phyloP scores from a whole-genome alignment of 2,797 vertebrate species.

The Taeniopygia guttata region DNA sequence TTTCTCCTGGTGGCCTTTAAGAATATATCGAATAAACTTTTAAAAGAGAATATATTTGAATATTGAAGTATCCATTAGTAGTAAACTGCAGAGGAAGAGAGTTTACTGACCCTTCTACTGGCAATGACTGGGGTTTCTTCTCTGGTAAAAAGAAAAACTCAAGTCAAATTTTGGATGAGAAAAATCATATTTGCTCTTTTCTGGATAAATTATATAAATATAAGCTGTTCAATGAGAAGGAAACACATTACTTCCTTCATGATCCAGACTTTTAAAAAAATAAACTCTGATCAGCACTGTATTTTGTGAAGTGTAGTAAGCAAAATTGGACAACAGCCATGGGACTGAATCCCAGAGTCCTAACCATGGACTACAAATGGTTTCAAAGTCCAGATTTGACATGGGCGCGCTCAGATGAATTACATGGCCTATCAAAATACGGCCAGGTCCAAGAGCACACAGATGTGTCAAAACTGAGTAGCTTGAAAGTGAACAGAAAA shows the following conservation, averaged over 20 bases:
- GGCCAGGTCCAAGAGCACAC: not conserved
- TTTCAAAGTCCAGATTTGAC: not conserved
- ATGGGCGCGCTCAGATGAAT: not conserved
- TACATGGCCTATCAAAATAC: not conserved
- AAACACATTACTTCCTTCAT: not conserved
- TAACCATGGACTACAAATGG: not conserved
- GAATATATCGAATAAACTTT: not conserved
- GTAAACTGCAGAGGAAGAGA: not conserved
- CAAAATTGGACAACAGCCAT: fast-evolving
- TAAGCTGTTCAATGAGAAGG: not conserved
- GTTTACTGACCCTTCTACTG: not conserved
- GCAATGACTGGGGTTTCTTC: not conserved
- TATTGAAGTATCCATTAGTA: not conserved
- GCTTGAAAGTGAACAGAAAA: not conserved
- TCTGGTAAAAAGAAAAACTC: not conserved
- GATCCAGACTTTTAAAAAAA: not conserved
- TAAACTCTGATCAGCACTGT: not conserved
- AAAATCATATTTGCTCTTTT: not conserved
- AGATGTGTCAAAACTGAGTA: not conserved
- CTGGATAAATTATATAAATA: not conserved
- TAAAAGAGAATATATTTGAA: not conserved
- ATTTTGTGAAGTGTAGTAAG: not conserved
- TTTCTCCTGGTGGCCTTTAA: not conserved
- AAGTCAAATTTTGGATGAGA: not conserved
- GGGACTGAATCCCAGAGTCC: not conserved